phyloP scores from a whole-genome alignment of 1,140 invertebrate genomes.

The Pinna nobilis region DNA sequence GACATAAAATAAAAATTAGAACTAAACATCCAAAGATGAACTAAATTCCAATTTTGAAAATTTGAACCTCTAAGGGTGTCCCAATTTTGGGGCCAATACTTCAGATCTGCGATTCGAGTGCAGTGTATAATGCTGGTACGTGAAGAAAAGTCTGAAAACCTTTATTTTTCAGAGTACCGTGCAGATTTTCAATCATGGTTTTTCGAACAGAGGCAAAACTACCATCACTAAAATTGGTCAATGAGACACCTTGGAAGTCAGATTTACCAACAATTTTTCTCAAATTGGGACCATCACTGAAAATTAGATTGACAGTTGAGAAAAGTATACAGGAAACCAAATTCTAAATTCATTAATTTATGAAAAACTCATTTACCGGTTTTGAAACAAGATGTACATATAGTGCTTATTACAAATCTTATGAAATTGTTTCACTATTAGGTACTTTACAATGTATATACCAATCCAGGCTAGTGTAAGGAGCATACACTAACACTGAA shows the following conservation, averaged over 20 bases:
- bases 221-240: not conserved
- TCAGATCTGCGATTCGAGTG: constrained; percentile 23
- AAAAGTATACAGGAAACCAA: not conserved
- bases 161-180: not conserved
- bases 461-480: not conserved
- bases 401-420: not conserved
- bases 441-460: no score
- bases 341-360: not conserved
- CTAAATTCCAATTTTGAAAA: not conserved
- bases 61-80: constrained; percentile 9
- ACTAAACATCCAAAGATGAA: constrained; percentile 3
- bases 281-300: constrained; percentile 19
- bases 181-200: not conserved
- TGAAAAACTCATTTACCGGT: not conserved
- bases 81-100: constrained; percentile 5
- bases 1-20: not conserved
- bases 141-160: not conserved
- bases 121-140: not conserved
- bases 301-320: no score
- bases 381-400: not conserved
- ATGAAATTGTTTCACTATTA: no score
- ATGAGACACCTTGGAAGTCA: not conserved
- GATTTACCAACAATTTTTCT: not conserved
- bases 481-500: not conserved
- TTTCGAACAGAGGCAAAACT: not conserved